Evolutionary conservation across 2,113 vertebrate genomes (phyloP).

Genomic region (Pyrgilauda ruficollis): DNA sequence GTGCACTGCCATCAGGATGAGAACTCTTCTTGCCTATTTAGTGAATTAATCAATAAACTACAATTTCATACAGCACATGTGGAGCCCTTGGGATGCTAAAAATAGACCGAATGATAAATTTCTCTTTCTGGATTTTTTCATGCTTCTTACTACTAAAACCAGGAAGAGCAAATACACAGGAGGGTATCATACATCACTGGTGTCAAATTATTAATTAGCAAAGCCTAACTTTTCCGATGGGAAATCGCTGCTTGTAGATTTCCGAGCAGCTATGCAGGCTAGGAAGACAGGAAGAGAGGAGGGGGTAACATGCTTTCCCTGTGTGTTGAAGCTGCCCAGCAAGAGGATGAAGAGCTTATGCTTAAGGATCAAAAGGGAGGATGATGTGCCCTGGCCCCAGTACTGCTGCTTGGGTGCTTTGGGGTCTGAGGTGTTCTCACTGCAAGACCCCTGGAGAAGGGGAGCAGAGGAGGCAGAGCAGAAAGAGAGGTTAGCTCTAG

Average conservation of each 20-base stretch:
- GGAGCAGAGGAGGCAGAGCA: not conserved
- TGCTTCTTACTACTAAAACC: not conserved
- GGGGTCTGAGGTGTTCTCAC: not conserved
- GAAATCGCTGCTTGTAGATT: not conserved
- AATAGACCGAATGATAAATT: not conserved
- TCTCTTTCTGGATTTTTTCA: not conserved
- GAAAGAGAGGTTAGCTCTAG: not conserved
- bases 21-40: not conserved
- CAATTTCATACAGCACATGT: not conserved
- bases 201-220: slow-evolving; percentile 4
- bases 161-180: not conserved
- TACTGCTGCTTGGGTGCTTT: not conserved
- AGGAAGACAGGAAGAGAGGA: not conserved
- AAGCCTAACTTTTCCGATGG: not conserved
- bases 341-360: not conserved
- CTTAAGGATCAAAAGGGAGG: not conserved
- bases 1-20: not conserved
- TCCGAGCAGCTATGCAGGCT: not conserved
- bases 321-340: not conserved
- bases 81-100: not conserved
- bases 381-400: not conserved
- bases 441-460: not conserved
- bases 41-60: not conserved
- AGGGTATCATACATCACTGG: not conserved
- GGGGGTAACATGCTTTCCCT: fast-evolving